These are phyloP conservation scores for Pseudanteris insignis DNA, from an alignment of 2,888 invertebrate genomes.

Conservation along the genomic window DNA sequence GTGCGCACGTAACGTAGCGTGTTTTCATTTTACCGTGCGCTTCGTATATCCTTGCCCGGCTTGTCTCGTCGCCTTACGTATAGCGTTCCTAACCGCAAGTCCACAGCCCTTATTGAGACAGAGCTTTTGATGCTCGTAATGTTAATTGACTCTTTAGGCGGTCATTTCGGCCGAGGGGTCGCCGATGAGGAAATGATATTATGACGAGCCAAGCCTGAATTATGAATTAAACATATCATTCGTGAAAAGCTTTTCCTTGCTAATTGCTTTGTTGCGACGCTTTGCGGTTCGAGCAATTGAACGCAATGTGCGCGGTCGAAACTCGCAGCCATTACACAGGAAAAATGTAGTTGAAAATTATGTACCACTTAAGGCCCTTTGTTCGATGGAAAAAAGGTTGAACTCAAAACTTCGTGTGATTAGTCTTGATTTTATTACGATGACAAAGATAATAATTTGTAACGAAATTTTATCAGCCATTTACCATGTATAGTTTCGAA, in stretches of 20 bases:
- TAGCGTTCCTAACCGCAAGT: conserved; percentile 39
- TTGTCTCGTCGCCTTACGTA: conserved; percentile 26
- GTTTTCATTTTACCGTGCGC: conserved; percentile 1
- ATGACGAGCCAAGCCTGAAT: conserved; percentile 33
- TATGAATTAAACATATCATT: conserved; percentile 43
- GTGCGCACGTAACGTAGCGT: not conserved
- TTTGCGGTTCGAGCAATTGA: conserved; percentile 37
- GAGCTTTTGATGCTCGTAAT: conserved; percentile 51
- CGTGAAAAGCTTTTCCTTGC: conserved; percentile 30
- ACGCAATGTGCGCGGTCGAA: conserved; percentile 28
- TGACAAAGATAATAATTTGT: too few species aligned
- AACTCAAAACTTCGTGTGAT: too few species aligned
- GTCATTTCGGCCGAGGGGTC: conserved; percentile 37
- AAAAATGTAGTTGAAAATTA: conserved; percentile 33
- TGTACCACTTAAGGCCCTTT: conserved; percentile 10
- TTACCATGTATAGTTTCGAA: too few species aligned
- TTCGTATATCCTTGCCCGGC: too few species aligned
- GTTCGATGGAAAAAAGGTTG: conserved; percentile 17
- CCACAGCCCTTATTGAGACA: conserved; percentile 41
- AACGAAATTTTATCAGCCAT: too few species aligned
- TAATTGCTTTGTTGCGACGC: conserved; percentile 43
- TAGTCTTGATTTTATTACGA: too few species aligned
- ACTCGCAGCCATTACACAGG: not conserved
- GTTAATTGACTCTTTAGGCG: conserved; percentile 56
- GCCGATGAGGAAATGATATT: conserved; percentile 25